Evolutionary conservation across 2,797 vertebrate genomes (phyloP), one percentile per base, ranked within the genome.

Genomic region (Manis javanica): DNA sequence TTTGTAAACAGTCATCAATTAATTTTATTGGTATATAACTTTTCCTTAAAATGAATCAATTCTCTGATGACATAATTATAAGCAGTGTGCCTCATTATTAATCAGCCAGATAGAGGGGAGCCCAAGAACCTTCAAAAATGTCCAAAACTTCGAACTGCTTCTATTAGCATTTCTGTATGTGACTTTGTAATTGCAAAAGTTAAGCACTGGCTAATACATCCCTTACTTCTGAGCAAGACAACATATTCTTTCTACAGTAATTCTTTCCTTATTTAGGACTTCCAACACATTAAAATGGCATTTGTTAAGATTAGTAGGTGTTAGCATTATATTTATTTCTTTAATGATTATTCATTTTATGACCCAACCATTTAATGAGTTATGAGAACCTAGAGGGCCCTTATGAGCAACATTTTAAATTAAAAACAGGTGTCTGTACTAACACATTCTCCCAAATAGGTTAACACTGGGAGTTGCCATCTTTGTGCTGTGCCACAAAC

Each of bases 301-400:
- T 69, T 64, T 91, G 18, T 75, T 55, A 13, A 85, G 15, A 34
- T 71, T 64, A 71, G n/a, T 59, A 57, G 4, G 39, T 92, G 9
- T 92, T 79, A 71, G 18, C 78, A n/a, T 87, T 91, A 11, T 86
- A 82, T 78, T 87, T 95, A 29, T 97, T 75, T 5, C 26, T 91
- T 91, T 92, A 91, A 14, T 83, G 26, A 24, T 87, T 74, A 68
- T 83, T 93, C 3, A 71, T 66, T 59, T 92, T 86, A 85, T 57
- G 53, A 53, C 1, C 8, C 16, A 88, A 59, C 0, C 1, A 42
- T 59, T 69, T 49, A 81, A 71, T 51, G 5, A 71, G 16, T 83
- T 53, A 79, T 10, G 71, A 37, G 16, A 87, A 90, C 29, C 11
- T 64, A 51, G 18, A 64, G 37, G 19, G 1, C 1, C 4, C 6